Percentiles rank a stretch among this genome's conserved stretches.
Evolutionary conservation across 1,140 invertebrate species (phyloP).

Genomic region (Orussus abietinus): DNA sequence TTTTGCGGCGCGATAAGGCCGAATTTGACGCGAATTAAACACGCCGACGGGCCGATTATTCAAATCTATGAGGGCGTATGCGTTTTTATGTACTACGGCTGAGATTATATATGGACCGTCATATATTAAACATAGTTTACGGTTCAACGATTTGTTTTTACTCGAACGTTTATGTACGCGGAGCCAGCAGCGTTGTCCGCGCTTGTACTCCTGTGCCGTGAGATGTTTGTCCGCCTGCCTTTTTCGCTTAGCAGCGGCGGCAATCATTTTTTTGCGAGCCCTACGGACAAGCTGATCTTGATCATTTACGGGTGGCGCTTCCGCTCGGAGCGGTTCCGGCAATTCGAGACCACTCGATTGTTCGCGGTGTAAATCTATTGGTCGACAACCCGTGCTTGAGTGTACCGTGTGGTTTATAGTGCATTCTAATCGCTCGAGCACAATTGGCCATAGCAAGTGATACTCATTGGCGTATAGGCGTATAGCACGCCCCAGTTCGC

Average conservation of each 20-base stretch:
- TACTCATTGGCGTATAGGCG: constrained; percentile 1
- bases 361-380: not conserved
- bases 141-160: not conserved
- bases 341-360: not conserved
- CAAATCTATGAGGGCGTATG: not conserved
- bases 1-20: not conserved
- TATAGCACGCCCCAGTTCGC: constrained; percentile 7
- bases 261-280: not conserved
- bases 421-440: constrained; percentile 1
- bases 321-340: not conserved
- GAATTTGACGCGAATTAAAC: not conserved
- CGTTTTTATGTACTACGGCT: not conserved
- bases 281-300: not conserved
- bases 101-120: constrained; percentile 5
- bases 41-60: not conserved
- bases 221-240: not conserved
- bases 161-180: constrained; percentile 4
- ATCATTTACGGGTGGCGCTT: not conserved
- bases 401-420: constrained; percentile 7
- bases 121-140: constrained; percentile 4
- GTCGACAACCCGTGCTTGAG: not conserved
- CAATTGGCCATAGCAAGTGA: constrained; percentile 1
- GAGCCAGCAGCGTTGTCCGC: not conserved
- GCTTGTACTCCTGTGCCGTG: not conserved
- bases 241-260: not conserved